Evolutionary conservation across 2,113 vertebrate species (phyloP), one percentile per base, ranked within the genome.

Genomic region (Mormyrus iriodes): DNA sequence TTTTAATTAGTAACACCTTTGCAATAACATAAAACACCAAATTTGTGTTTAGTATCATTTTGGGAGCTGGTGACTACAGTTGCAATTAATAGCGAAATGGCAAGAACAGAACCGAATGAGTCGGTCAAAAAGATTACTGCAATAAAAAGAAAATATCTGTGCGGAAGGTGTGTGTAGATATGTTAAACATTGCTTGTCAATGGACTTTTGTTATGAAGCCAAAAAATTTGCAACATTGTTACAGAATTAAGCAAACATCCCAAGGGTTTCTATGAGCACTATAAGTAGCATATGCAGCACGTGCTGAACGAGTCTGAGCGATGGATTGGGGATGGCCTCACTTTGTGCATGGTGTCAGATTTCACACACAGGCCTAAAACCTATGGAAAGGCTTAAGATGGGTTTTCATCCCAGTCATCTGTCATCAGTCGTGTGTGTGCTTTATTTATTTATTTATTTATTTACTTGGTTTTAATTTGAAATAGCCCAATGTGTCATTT

Each of bases 381-480:
- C 48, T 13, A 53, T 24, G 49, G 3, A 51, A 48, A 15, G n/a
- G 4, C 46, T 52, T n/a, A n/a, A 61, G 55, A 61, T 61, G 7
- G 55, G 55, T 51, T 51, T 85, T n/a, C 83, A 85, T 83, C 65
- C 79, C 10, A 85, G 42, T 85, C 46, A 21, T 49, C 82, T 52
- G n/a, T 86, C 49, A 86, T 86, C 27, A 86, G 84, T 86, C 84
- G 49, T 19, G 19, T 27, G 24, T 51, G 65, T 82, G n/a, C n/a
- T 82, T 82, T 82, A 17, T 82, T 82, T 44, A 39, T 86, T n/a
- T 51, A 48, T 49, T 49, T 82, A 17, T 82, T 82, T 44, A 39
- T 86, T n/a, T 51, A 48, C n/a, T 49, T 49, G 21, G 19, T 85
- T 85, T 85, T 83, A 19, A 83, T 73, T 84, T 51, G n/a, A 86